Percentiles rank a stretch among this genome's conserved stretches.
These are phyloP conservation scores for Turdus rufiventris DNA, from an alignment of 2,113 vertebrate genomes.

Conservation along the genomic window DNA sequence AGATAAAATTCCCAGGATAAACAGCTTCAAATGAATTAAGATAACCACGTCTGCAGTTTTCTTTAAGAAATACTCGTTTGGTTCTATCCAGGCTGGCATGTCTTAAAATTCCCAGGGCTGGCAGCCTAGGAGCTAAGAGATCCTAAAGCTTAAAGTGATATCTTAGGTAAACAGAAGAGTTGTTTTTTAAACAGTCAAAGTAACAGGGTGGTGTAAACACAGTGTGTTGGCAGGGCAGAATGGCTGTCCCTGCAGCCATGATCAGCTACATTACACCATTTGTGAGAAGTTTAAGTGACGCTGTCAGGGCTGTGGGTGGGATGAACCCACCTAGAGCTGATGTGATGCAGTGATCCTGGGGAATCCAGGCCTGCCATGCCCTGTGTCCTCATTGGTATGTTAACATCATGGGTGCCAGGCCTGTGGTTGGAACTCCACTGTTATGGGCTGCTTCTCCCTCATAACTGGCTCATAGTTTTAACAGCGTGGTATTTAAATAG, in stretches of 20 bases:
- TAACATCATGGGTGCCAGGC: not conserved
- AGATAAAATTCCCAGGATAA: not conserved
- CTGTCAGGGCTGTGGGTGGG: not conserved
- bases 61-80: not conserved
- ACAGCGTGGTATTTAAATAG: not conserved
- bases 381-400: accelerated
- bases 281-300: not conserved
- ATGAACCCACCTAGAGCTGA: not conserved
- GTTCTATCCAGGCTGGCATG: not conserved
- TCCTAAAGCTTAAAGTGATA: not conserved
- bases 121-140: not conserved
- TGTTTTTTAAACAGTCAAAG: not conserved
- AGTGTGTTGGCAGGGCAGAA: not conserved
- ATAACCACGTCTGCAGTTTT: not conserved
- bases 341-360: not conserved
- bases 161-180: not conserved
- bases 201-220: not conserved
- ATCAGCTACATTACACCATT: not conserved
- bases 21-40: not conserved
- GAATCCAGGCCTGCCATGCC: not conserved
- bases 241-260: accelerated
- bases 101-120: not conserved
- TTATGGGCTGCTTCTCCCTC: not conserved
- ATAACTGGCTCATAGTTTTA: not conserved
- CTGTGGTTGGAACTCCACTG: not conserved